Base-by-base conservation (phyloP, 2,113 vertebrate genomes). In the Camelus dromedarius region DNA sequence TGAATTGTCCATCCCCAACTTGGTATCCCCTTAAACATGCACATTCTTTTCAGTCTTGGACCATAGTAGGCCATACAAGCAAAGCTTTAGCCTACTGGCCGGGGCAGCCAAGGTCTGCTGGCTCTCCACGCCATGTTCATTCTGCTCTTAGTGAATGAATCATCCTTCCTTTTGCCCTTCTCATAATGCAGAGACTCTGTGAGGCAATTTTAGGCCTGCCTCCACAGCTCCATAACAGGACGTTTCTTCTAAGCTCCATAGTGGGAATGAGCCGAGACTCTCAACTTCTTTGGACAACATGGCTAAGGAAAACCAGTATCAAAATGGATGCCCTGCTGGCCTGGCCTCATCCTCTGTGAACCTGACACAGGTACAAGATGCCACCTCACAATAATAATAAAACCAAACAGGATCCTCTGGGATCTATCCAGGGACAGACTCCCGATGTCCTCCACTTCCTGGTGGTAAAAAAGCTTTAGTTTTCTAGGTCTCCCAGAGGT, bases 11-110 rank as follows among this genome's bases (percentile, higher is more conserved):
- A 2, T 11, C 5, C 32, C 70, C 38, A 42, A 16, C 2, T 10
- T 58, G 72, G 4, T 66, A 50, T 5, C 64, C 26, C 32, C 18
- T 70, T 12, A 85, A 16, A 32, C 15, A 64, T 1, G 1, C 4
- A 6, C 20, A n/a, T 88, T 56, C 3, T 20, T 28, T 35, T 62
- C 62, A 13, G 26, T 60, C 38, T 87, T 64, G 8, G 3, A 80
- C 12, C n/a, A 62, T 11, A 56, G 1, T 22, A 20, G 48, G 13
- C 18, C 42, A 58, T 28, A 32, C 0, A 13, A n/a, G 28, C 48
- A 66, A 50, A 42, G 13, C 11, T 89, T 73, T n/a, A 35, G 42
- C 4, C n/a, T 35, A 22, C 38, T n/a, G 9, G 35, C 18, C 64
- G 19, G 11, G 5, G 1, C 0, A 24, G 13, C 32, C 75, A 67